Evolutionary conservation across 2,888 invertebrate genomes (phyloP).

Genomic region (Cheilosia urbana): DNA sequence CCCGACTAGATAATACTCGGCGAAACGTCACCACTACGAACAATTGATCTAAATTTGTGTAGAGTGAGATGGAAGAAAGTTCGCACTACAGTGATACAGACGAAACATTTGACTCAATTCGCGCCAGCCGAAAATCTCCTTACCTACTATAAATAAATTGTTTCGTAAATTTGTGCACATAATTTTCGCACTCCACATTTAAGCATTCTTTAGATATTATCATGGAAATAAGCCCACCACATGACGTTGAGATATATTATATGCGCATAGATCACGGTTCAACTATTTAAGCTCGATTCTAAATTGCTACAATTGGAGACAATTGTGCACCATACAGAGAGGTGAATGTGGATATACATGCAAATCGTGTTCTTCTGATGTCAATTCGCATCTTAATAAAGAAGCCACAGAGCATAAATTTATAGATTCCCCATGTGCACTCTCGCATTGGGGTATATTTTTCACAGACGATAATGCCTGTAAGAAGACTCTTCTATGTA

Average conservation of each 20-base stretch:
- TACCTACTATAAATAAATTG: background rate
- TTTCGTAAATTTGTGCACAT: slow-evolving; percentile 13
- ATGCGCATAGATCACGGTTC: slow-evolving; percentile 59
- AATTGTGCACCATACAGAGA: slow-evolving; percentile 69
- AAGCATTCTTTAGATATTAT: background rate
- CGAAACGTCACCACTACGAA: too few relatives aligned
- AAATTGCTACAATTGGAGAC: slow-evolving; percentile 80
- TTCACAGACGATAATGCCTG: background rate
- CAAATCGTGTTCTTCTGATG: slow-evolving; percentile 52
- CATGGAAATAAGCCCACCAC: slow-evolving; percentile 24
- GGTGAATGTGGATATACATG: slow-evolving; percentile 35
- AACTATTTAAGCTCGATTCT: slow-evolving; percentile 79
- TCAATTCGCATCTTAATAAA: slow-evolving; percentile 26
- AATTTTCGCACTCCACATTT: slow-evolving; percentile 19
- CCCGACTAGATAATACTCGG: too few relatives aligned
- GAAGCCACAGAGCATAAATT: background rate
- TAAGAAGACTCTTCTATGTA: slow-evolving; percentile 13
- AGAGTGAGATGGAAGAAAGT: too few relatives aligned
- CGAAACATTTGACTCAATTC: too few relatives aligned
- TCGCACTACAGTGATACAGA: background rate
- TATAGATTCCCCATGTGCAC: slow-evolving; percentile 2
- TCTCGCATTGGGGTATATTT: background rate
- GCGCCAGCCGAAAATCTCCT: background rate
- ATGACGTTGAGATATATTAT: slow-evolving; percentile 15
- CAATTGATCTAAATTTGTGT: too few relatives aligned